A percentile compares a stretch with the other conserved stretches of the same genome.
These are phyloP conservation scores for Gila orcuttii DNA, from an alignment of 2,113 vertebrate genomes.

Conservation along the genomic window DNA sequence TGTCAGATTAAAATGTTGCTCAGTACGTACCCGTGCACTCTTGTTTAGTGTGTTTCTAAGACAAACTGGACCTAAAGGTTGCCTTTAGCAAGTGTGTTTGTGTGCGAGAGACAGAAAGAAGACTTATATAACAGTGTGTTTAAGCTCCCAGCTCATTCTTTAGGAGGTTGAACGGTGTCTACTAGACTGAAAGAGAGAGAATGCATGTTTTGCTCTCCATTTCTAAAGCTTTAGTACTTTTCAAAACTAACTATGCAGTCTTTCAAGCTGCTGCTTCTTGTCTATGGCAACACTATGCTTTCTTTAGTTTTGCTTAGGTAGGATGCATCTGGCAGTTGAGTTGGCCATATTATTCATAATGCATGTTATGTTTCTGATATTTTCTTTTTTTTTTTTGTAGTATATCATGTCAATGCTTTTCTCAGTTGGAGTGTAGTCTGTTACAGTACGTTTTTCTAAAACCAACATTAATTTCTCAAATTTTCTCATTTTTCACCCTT, in stretches of 20 bases:
- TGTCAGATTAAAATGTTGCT: not conserved
- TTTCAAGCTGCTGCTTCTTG: not conserved
- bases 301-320: not conserved
- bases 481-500: not conserved
- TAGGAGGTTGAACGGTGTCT: slow-evolving; percentile 22
- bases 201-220: slow-evolving; percentile 5
- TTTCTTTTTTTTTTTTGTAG: not conserved
- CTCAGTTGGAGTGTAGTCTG: not conserved
- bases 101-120: not conserved
- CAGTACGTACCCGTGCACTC: not conserved
- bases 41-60: slow-evolving; percentile 29
- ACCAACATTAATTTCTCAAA: not conserved
- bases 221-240: slow-evolving; percentile 35
- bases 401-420: not conserved
- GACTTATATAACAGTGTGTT: slow-evolving; percentile 25
- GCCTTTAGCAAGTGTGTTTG: slow-evolving; percentile 36
- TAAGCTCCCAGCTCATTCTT: slow-evolving; percentile 2
- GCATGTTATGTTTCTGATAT: not conserved
- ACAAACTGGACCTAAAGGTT: slow-evolving; percentile 7
- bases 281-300: slow-evolving; percentile 18
- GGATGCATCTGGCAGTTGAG: slow-evolving; percentile 8
- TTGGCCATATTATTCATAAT: not conserved
- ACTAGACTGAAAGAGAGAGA: slow-evolving; percentile 7
- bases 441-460: not conserved
- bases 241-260: slow-evolving; percentile 33